Evolutionary conservation across 2,888 invertebrate genomes (phyloP).

Genomic region (Cyrtodaria siliqua): DNA sequence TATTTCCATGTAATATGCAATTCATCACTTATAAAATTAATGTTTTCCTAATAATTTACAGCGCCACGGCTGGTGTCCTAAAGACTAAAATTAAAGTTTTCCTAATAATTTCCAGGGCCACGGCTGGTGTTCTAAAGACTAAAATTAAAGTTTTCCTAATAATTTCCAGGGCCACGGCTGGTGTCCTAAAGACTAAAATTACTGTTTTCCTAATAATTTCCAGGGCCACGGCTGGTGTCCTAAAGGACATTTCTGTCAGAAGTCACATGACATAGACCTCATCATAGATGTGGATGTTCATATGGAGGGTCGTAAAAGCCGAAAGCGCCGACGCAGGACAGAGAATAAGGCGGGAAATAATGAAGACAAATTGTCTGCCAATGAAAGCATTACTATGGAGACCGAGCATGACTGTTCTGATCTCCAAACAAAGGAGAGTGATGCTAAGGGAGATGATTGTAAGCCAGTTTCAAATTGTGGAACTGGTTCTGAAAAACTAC

Average conservation of each 20-base stretch:
- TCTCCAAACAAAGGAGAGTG: too few relatives aligned
- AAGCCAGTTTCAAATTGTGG: constrained; percentile 5
- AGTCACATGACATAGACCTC: constrained; percentile 85
- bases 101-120: too few relatives aligned
- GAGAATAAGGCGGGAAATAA: constrained; percentile 32
- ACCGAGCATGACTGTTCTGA: background rate
- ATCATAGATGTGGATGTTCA: constrained; percentile 82
- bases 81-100: too few relatives aligned
- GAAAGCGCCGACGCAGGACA: constrained; percentile 69
- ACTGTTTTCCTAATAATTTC: too few relatives aligned
- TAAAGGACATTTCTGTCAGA: constrained; percentile 76
- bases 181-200: constrained; percentile 83
- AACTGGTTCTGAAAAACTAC: background rate
- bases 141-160: too few relatives aligned
- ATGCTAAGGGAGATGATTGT: too few relatives aligned
- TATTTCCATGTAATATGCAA: too few relatives aligned
- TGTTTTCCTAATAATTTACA: too few relatives aligned
- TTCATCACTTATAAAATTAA: too few relatives aligned
- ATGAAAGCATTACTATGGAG: constrained; percentile 24
- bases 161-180: constrained; percentile 84
- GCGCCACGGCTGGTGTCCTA: too few relatives aligned
- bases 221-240: constrained; percentile 86
- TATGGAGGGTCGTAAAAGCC: constrained; percentile 65
- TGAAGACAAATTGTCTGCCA: constrained; percentile 14
- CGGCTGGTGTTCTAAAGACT: too few relatives aligned